Evolutionary conservation across 2,888 invertebrate genomes (phyloP).

Genomic region (Scaptomyza polygonia): DNA sequence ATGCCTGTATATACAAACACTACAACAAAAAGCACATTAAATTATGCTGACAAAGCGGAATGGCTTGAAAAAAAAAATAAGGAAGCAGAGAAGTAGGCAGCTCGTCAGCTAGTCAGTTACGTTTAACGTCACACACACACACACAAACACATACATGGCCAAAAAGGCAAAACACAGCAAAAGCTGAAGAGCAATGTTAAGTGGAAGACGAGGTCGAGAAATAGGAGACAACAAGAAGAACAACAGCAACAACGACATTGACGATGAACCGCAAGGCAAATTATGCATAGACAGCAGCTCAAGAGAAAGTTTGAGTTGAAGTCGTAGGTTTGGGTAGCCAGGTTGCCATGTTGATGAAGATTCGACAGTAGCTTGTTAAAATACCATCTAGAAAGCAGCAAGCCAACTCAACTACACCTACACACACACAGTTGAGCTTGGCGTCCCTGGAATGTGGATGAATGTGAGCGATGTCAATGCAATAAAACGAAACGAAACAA

Average conservation of each 20-base stretch:
- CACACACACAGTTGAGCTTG: slow-evolving; percentile 10
- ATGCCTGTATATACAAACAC: slow-evolving; percentile 18
- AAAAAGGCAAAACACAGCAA: slow-evolving; percentile 51
- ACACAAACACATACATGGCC: slow-evolving; percentile 41
- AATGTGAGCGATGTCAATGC: slow-evolving; percentile 61
- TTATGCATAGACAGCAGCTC: slow-evolving; percentile 43
- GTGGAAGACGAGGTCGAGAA: slow-evolving; percentile 17
- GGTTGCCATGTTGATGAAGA: slow-evolving; percentile 39
- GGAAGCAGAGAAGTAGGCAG: slow-evolving; percentile 20
- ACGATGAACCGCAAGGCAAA: slow-evolving; percentile 54
- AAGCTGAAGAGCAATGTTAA: slow-evolving; percentile 49
- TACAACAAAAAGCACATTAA: slow-evolving; percentile 59
- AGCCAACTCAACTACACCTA: background rate
- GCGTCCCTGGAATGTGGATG: slow-evolving; percentile 49
- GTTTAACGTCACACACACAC: slow-evolving; percentile 55
- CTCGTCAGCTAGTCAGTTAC: slow-evolving; percentile 50
- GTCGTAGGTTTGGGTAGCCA: slow-evolving; percentile 5
- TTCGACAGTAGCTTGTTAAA: slow-evolving; percentile 78
- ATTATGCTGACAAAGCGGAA: slow-evolving; percentile 73
- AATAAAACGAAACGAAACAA: slow-evolving; percentile 58
- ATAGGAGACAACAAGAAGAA: slow-evolving; percentile 32
- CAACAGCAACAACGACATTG: slow-evolving; percentile 33
- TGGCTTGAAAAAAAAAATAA: slow-evolving; percentile 27
- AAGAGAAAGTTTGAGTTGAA: slow-evolving; percentile 3
- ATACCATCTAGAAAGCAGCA: slow-evolving; percentile 59